A percentile compares a stretch with the other conserved stretches of the same genome.
Conservation (phyloP, 1,140 invertebrate species). For the Archegozetes longisetosus region DNA sequence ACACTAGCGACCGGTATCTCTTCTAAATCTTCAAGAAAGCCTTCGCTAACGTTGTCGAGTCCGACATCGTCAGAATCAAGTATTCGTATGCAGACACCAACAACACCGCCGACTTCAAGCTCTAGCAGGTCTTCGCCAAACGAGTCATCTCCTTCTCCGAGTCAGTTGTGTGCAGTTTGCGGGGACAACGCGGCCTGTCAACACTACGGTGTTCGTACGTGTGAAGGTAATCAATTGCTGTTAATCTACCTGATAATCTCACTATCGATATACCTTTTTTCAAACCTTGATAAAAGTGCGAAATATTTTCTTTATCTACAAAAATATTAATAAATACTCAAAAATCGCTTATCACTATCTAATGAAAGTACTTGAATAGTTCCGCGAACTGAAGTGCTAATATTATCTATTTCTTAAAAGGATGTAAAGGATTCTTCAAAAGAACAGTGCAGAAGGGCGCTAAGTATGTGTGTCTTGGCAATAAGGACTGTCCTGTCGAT, state of each 20-base stretch:
- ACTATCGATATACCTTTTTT: no score
- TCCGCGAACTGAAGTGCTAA: not conserved
- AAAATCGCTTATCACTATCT: no score
- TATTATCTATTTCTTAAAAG: constrained; percentile 42
- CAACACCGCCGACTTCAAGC: constrained; percentile 18
- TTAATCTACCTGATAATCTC: no score
- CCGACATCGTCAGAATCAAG: constrained; percentile 8
- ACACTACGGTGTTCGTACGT: constrained; percentile 93
- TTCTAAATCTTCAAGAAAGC: constrained; percentile 15
- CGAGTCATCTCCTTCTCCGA: constrained; percentile 29
- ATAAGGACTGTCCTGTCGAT: constrained; percentile 96
- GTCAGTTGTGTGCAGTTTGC: constrained; percentile 90
- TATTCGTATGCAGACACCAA: constrained; percentile 16
- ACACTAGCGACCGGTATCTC: constrained; percentile 24
- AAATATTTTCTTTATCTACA: not conserved
- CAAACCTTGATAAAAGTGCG: not conserved
- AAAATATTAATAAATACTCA: not conserved
- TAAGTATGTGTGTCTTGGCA: constrained; percentile 94
- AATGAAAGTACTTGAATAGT: not conserved
- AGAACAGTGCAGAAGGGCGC: constrained; percentile 96
- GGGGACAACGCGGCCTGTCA: constrained; percentile 96
- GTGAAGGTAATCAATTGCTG: constrained; percentile 25
- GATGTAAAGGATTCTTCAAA: constrained; percentile 71
- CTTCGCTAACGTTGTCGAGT: constrained; percentile 19
- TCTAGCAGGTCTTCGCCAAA: constrained; percentile 19